Base-by-base conservation (phyloP, 2,113 vertebrate genomes). In the Salvelinus fontinalis region DNA sequence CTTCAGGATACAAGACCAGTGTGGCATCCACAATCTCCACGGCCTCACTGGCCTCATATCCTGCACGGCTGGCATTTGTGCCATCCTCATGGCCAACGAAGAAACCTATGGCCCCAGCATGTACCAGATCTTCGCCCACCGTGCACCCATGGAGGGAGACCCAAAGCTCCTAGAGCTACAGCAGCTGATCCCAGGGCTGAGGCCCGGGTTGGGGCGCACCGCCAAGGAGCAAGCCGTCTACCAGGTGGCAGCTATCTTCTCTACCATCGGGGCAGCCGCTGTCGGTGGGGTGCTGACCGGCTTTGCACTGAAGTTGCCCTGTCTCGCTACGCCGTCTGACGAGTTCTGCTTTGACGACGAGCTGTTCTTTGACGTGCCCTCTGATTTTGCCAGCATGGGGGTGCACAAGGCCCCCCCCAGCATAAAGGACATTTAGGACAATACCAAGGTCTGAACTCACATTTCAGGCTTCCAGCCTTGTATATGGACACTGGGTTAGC, bases 11-110 rank as follows among this genome's bases (percentile, higher is more conserved):
- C 94, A 90, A 62, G 95, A 96, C 85, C 94, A 94, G 79, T 95
- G 95, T 0, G 94, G 95, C n/a, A 96, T 95, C 80, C 94, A 96
- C 85, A 97, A 95, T 81, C 92, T 96, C 12, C 95, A 95, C 0
- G 94, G 94, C 3, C 84, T 96, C 62, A 95, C 95, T 0, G 94
- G 95, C 34, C 86, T 95, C 65, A 91, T 95, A 0, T 94, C 95
- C 0, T 90, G 90, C 0, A 11, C 75, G 0, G 95, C 94, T 7
- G 94, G 93, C 0, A 83, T 90, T 3, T 84, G 90, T 31, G 92
- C 83, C 26, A 84, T 95, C 66, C 86, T 95, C 60, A 27, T 88
- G 3, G 89, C 90, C 13, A 79, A 82, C 0, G 54, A 93, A 20
- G 91, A 94, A 31, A 77, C 73, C 3, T 91, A 94, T 0, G 80